Evolutionary conservation across 2,113 vertebrate species (phyloP), one percentile per base, ranked within the genome.

Genomic region (Malurus elegans): DNA sequence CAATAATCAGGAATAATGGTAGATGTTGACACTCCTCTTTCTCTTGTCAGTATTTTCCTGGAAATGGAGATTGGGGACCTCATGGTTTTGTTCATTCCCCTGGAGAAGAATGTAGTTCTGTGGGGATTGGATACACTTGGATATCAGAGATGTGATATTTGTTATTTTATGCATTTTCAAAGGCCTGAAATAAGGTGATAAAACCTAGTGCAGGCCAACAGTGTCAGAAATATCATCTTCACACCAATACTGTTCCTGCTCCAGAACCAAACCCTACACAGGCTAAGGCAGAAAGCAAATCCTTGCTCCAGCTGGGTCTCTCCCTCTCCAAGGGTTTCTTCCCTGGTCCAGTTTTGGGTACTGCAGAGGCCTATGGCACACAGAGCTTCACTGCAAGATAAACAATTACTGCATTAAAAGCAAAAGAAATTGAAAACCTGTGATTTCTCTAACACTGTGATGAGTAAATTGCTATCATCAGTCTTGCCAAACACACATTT

Each of bases 401-500:
- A 84, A 18, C 7, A 73, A 66, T 24, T 79, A 12, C 16, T 71
- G 38, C 23, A 18, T 26, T 32, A 10, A 8, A 51, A 82, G 31
- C 16, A 48, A 62, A 69, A 82, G 6, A 66, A 78, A 45, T 32
- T 50, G 9, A 17, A 72, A 83, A 40, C 20, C 25, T 16, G 2
- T n/a, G 29, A 69, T 73, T 83, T 42, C 15, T 32, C 0, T 32
- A 72, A 36, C 7, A 3, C 31, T 21, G 0, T 7, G 5, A 45
- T n/a, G 36, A 72, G 26, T 19, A 60, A 82, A 75, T 56, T 14
- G 9, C 21, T 60, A 42, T 5, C 20, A 26, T 12, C 29, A 9
- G 2, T 42, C 61, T 58, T 50, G 9, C 7, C 40, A 80, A 83
- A 31, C 15, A 14, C 0, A 0, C 1, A 2, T 31, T 34, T 31